Evolutionary conservation across 1,140 invertebrate genomes (phyloP), one percentile per base, ranked within the genome.

Genomic region (Elymnias hypermnestra): DNA sequence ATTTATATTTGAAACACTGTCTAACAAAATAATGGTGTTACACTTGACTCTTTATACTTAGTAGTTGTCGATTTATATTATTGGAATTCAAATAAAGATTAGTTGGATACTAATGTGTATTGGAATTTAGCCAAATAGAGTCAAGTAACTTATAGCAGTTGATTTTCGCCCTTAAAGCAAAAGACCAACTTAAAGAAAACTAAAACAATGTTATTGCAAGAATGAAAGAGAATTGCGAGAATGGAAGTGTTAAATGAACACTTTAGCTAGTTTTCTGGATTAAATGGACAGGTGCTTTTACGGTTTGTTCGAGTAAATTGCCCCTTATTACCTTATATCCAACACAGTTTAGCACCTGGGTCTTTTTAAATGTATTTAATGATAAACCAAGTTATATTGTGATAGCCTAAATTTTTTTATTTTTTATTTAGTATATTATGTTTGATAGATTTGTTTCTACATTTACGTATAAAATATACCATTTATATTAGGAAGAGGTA

Each of bases 61-160:
- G n/a, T n/a, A n/a, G n/a, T n/a, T n/a, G n/a, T n/a, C n/a, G n/a
- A n/a, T 65, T 65, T 60, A 54, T 45, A 53, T 57, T 25, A 43
- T 53, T 48, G 21, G 41, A 9, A 63, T 39, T 63, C 63, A 63
- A 63, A 55, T 52, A 61, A 61, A 68, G 65, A 68, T 68, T 48
- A 55, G 50, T 42, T 44, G 33, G 59, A 68, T 53, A 60, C 52
- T 68, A 66, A 65, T 68, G 62, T 59, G 37, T 10, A 21, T 62
- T 70, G 64, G 62, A 58, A 13, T 14, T 14, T 17, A 18, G 57
- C 62, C 62, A 68, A 63, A 49, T 59, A 41, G 58, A 25, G 39
- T 29, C 36, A 33, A 28, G 19, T 25, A 39, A 37, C 38, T 10
- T 21, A 22, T 22, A 14, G 28, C 3, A 10, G n/a, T 17, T 10